Evolutionary conservation across 2,888 invertebrate species (phyloP), one percentile per base, ranked within the genome.

Genomic region (Tricholauxania praeusta): DNA sequence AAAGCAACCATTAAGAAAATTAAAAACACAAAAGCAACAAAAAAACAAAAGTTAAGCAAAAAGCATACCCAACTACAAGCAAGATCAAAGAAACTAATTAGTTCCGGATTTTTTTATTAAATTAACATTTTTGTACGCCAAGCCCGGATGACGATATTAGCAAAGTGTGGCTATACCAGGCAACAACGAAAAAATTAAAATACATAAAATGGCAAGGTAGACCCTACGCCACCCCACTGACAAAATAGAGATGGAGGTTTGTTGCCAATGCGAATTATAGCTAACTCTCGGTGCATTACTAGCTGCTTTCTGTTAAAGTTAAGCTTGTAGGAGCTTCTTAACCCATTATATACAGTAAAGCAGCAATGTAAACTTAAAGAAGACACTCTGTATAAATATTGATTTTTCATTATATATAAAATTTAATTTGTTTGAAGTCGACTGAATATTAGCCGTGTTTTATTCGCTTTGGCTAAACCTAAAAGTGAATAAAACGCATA

Each of bases 11-110:
- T 32, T 32, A 32, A 12, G 32, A 60, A 22, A n/a, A 22, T 22
- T 14, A 68, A 53, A 14, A 49, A 17, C 19, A 49, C 15, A 17
- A 28, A 71, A 10, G 19, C 12, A 5, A 48, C 32, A 28, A 19
- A 55, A 62, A 53, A 57, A 19, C 48, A 15, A 12, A 53, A 48
- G 32, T 14, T 15, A 17, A 52, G 62, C 14, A 53, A 51, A 15
- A 32, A 60, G 32, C 48, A 39, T 39, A 39, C 39, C 39, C 39
- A 52, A 63, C 49, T 28, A 72, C 66, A 82, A 83, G 82, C 78
- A 78, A 82, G 79, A 83, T 82, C 84, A 82, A 82, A 79, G 82
- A 78, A 82, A 82, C 85, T 87, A 87, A 87, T 87, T 87, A 82
- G 81, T 84, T 84, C 82, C 82, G 84, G 78, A 79, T 81, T 82